These are phyloP conservation scores for Sceloporus tristichus DNA, from an alignment of 2,113 vertebrate genomes.

Conservation along the genomic window DNA sequence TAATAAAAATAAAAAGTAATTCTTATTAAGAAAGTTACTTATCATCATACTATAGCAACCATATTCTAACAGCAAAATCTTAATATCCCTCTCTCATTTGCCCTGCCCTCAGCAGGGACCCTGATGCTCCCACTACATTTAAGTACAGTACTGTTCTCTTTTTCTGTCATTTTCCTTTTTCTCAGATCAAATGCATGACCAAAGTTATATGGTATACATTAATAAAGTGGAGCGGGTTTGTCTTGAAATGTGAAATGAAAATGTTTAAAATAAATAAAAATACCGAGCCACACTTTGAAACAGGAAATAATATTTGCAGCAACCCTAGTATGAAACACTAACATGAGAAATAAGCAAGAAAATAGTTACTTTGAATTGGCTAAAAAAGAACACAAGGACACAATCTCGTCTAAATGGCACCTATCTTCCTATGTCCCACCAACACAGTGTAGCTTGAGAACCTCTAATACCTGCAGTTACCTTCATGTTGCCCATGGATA, in stretches of 20 bases:
- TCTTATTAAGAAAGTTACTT: not conserved
- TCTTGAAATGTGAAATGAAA: not conserved
- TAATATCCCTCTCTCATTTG: not conserved
- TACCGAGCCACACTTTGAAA: not conserved
- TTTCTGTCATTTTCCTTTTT: not conserved
- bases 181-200: not conserved
- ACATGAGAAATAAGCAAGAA: not conserved
- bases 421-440: not conserved
- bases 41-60: not conserved
- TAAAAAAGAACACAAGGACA: not conserved
- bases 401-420: not conserved
- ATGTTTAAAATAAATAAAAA: not conserved
- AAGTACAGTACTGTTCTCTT: not conserved
- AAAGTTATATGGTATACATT: not conserved
- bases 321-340: not conserved
- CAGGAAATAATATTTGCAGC: not conserved
- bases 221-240: not conserved
- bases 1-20: slow-evolving; percentile 56
- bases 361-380: not conserved
- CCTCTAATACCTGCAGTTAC: slow-evolving; percentile 71
- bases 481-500: slow-evolving; percentile 93
- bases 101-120: rapidly evolving
- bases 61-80: not conserved
- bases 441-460: not conserved
- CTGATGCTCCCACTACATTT: not conserved